phyloP scores from a whole-genome alignment of 2,113 vertebrate species.

The Collichthys lucidus region DNA sequence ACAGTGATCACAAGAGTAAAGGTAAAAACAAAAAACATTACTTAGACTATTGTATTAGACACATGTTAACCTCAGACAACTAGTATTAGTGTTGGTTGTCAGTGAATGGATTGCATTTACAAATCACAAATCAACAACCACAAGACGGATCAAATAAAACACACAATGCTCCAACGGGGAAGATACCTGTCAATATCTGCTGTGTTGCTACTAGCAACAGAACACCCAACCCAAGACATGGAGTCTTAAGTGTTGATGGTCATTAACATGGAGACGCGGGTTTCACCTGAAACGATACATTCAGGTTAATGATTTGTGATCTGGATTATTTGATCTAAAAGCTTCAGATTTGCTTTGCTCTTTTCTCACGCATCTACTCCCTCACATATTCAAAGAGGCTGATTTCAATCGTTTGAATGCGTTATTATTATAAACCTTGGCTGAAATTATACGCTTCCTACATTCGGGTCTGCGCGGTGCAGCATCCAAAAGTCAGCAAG shows the following conservation, averaged over 20 bases:
- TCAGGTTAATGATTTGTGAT: slow-evolving; percentile 8
- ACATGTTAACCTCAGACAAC: not conserved
- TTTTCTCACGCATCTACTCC: not conserved
- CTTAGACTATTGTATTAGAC: not conserved
- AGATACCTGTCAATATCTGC: not conserved
- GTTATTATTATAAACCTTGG: slow-evolving; percentile 20
- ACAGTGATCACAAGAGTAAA: not conserved
- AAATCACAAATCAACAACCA: not conserved
- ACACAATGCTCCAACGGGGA: not conserved
- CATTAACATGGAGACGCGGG: not conserved
- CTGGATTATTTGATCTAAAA: not conserved
- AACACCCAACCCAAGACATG: not conserved
- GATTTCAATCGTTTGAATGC: slow-evolving; percentile 3
- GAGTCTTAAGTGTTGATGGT: not conserved
- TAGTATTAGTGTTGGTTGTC: no score
- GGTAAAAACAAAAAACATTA: not conserved
- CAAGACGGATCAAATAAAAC: not conserved
- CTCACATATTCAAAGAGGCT: slow-evolving; percentile 1
- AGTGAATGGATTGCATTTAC: not conserved
- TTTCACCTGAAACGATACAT: slow-evolving; percentile 13
- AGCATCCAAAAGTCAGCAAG: not conserved
- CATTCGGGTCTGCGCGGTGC: slow-evolving; percentile 1
- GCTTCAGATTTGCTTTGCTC: slow-evolving; percentile 8
- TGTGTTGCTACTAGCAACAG: not conserved
- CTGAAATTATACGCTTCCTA: not conserved